Conservation (phyloP, 2,113 vertebrate species). For the Jacana jacana region DNA sequence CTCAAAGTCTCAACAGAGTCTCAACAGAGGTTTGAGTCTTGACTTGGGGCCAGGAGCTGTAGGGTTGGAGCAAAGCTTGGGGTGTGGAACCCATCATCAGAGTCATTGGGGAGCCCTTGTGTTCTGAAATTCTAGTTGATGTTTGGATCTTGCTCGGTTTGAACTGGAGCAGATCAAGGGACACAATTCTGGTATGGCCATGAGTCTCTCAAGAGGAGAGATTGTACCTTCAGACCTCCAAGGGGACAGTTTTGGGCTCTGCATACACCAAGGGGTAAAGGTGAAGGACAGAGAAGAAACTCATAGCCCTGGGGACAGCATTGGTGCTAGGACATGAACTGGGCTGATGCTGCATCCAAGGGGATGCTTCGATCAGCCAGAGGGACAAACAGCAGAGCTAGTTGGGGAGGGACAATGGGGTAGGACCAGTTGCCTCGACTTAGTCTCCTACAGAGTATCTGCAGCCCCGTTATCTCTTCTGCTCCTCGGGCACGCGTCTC, state of each 20-base stretch:
- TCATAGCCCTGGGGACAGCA: rapidly evolving
- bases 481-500: not conserved
- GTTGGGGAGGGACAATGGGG: not conserved
- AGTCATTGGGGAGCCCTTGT: not conserved
- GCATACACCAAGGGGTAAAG: not conserved
- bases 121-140: not conserved
- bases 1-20: not conserved
- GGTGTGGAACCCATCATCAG: not conserved
- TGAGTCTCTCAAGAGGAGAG: not conserved
- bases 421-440: not conserved
- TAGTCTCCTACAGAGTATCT: not conserved
- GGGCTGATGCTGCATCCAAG: not conserved
- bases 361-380: not conserved
- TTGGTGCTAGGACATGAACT: not conserved
- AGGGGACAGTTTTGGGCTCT: not conserved
- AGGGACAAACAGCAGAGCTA: not conserved
- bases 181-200: not conserved
- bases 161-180: not conserved
- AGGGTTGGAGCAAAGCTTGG: not conserved
- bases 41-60: not conserved
- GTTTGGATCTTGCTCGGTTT: rapidly evolving
- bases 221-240: not conserved
- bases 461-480: constrained; percentile 23
- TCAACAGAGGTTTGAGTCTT: not conserved
- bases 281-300: not conserved